A percentile compares a stretch with the other conserved stretches of the same genome.
These are phyloP conservation scores for Hydrozoanthus gracilis DNA, from an alignment of 92 coral and sea anemone genomes.

Conservation along the genomic window DNA sequence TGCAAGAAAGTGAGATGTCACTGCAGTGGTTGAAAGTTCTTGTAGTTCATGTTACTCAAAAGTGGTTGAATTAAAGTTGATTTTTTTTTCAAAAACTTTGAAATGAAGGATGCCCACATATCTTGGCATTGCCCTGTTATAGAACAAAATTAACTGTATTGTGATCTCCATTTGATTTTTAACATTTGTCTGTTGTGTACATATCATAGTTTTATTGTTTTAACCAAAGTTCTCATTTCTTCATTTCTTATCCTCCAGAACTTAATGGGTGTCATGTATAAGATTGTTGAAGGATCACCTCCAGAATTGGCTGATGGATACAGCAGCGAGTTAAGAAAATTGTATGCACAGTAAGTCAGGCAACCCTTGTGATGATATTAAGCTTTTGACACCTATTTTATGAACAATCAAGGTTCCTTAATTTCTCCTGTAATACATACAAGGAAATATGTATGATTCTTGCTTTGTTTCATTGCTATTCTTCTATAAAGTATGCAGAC, in stretches of 20 bases:
- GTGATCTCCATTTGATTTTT: neutral
- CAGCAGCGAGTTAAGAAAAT: constrained; percentile 71
- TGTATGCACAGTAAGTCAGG: constrained; percentile 70
- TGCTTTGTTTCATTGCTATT: too few relatives aligned
- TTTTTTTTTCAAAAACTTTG: too few relatives aligned
- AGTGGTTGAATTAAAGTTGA: too few relatives aligned
- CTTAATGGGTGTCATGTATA: constrained; percentile 97
- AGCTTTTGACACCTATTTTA: neutral
- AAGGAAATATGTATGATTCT: too few relatives aligned
- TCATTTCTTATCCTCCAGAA: constrained; percentile 51
- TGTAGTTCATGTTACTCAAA: too few relatives aligned
- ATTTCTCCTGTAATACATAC: neutral
- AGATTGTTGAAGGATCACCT: constrained; percentile 89
- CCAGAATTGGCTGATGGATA: constrained; percentile 81
- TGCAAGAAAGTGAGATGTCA: too few relatives aligned
- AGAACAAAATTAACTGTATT: too few relatives aligned
- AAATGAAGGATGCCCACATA: too few relatives aligned
- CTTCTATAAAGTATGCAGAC: too few relatives aligned
- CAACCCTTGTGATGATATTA: neutral
- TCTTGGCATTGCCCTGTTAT: too few relatives aligned
- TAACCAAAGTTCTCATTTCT: neutral
- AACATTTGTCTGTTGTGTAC: neutral
- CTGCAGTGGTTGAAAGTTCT: too few relatives aligned
- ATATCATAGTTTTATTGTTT: neutral
- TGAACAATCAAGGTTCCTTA: too few relatives aligned